A percentile compares a stretch with the other conserved stretches of the same genome.
phyloP scores from a whole-genome alignment of 1,140 invertebrate species.

The Luehdorfia chinensis region DNA sequence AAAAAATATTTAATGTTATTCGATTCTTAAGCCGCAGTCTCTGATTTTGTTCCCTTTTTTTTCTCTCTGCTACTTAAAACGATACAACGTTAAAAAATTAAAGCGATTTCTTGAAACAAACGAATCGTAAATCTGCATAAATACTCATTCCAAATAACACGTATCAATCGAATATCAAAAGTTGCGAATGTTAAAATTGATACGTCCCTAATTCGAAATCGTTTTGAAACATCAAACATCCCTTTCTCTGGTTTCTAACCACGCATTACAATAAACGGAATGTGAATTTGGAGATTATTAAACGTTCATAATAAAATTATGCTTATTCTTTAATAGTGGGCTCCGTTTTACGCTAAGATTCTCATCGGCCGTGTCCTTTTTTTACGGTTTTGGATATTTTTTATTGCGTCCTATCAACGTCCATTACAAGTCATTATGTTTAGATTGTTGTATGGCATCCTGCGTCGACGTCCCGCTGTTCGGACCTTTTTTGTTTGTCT shows the following conservation, averaged over 20 bases:
- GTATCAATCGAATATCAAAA: slow-evolving; percentile 28
- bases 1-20: slow-evolving; percentile 6
- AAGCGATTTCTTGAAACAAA: slow-evolving; percentile 43
- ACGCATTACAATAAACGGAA: slow-evolving; percentile 33
- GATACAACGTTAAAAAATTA: slow-evolving; percentile 28
- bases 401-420: slow-evolving; percentile 42
- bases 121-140: slow-evolving; percentile 35
- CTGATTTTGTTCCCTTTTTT: slow-evolving; percentile 29
- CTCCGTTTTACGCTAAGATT: slow-evolving; percentile 22
- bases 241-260: slow-evolving; percentile 26
- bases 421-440: slow-evolving; percentile 56
- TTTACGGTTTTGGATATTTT: slow-evolving; percentile 28
- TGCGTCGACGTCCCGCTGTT: slow-evolving; percentile 40
- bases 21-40: slow-evolving; percentile 29
- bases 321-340: slow-evolving; percentile 16
- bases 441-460: slow-evolving; percentile 41
- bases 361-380: slow-evolving; percentile 16
- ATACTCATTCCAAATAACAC: slow-evolving; percentile 22
- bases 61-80: slow-evolving; percentile 23
- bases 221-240: slow-evolving; percentile 31
- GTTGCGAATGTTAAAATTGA: slow-evolving; percentile 37
- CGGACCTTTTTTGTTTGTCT: slow-evolving; percentile 23
- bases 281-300: slow-evolving; percentile 28
- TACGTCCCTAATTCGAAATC: slow-evolving; percentile 43
- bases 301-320: slow-evolving; percentile 17